These are phyloP conservation scores for Paratrypauchen microcephalus DNA, from an alignment of 2,797 vertebrate species.

Conservation along the genomic window DNA sequence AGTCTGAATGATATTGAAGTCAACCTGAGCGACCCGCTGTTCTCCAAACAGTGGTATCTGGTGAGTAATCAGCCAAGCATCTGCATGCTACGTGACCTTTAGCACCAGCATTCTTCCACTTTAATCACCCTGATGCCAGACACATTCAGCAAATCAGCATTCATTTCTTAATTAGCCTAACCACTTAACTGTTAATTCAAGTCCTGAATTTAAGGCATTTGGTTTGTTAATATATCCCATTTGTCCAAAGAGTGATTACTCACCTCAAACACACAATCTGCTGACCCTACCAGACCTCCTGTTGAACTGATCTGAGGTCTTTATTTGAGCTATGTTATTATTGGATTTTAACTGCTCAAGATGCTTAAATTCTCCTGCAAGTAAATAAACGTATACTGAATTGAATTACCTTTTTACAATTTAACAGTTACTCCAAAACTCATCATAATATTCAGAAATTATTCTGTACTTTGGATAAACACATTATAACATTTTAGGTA, in stretches of 20 bases:
- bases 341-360: no score
- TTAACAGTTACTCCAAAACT: no score
- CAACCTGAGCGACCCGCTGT: slow-evolving; percentile 96
- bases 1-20: slow-evolving; percentile 91
- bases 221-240: no score
- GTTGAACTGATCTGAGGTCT: no score
- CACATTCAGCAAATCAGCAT: slow-evolving; percentile 54
- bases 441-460: neutral
- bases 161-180: slow-evolving; percentile 58
- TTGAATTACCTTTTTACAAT: no score
- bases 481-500: neutral
- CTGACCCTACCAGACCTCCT: no score
- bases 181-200: slow-evolving; percentile 15
- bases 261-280: no score
- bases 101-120: slow-evolving; percentile 43
- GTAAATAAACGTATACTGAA: no score
- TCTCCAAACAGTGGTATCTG: slow-evolving; percentile 98
- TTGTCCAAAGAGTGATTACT: no score
- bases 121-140: slow-evolving; percentile 53
- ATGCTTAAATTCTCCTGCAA: no score
- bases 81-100: slow-evolving; percentile 65
- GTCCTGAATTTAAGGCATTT: no score
- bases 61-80: slow-evolving; percentile 79
- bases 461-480: neutral
- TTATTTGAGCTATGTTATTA: no score